These are phyloP conservation scores for Apamea sordens DNA, from an alignment of 2,888 invertebrate species.

Conservation along the genomic window DNA sequence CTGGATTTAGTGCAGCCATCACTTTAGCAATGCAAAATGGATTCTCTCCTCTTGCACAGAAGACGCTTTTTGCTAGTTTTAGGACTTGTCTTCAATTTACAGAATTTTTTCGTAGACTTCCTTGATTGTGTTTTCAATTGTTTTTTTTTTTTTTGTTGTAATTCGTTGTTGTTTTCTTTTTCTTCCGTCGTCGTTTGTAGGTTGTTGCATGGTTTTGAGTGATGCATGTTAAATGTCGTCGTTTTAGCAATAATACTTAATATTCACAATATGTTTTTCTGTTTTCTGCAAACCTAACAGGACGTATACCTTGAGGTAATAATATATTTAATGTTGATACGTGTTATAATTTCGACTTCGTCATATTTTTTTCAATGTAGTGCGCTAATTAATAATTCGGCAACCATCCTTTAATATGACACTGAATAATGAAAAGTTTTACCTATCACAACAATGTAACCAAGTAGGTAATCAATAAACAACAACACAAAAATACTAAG, in stretches of 20 bases:
- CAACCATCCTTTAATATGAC: neutral
- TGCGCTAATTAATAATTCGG: neutral
- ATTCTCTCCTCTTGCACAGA: constrained; percentile 10
- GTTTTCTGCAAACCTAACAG: constrained; percentile 80
- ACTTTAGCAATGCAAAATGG: constrained; percentile 14
- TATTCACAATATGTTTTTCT: constrained; percentile 64
- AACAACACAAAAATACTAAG: neutral
- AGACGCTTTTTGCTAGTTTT: constrained; percentile 40
- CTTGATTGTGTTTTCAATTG: constrained; percentile 37
- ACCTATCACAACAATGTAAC: neutral
- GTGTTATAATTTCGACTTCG: neutral
- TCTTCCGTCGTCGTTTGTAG: constrained; percentile 54
- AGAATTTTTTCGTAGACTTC: constrained; percentile 16
- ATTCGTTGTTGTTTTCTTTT: constrained; percentile 43
- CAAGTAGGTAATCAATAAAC: neutral
- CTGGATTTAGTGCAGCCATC: constrained; percentile 21
- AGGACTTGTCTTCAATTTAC: constrained; percentile 25
- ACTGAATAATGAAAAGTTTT: neutral
- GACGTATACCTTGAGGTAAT: constrained; percentile 89
- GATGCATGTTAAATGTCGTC: constrained; percentile 66
- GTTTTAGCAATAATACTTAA: constrained; percentile 55
- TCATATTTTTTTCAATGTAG: neutral
- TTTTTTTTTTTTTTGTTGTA: constrained; percentile 21
- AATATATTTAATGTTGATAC: neutral
- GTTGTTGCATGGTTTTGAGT: constrained; percentile 66